Base-by-base conservation (phyloP, 30 jellyfish, hydroid and myxozoan species). In the Aurelia aurita complex sp. Pacific region DNA sequence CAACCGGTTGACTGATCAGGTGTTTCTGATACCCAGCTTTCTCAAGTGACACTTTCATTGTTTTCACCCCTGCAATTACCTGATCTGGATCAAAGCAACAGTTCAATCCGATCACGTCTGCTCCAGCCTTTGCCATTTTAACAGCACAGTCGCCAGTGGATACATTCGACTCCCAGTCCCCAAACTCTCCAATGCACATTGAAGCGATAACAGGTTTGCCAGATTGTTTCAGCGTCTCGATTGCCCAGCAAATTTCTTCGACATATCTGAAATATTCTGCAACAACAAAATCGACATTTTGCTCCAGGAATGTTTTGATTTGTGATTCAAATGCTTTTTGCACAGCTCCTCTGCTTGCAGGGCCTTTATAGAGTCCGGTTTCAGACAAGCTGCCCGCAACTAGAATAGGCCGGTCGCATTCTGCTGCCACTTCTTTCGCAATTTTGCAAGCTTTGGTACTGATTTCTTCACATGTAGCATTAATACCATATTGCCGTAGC, bases 211-310 rank as follows among this genome's bases (percentile, higher is more conserved):
- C 65, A 9, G 97, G 97, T 18, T 80, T 64, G 42, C 67, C 67
- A 19, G 94, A 46, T 60, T 51, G 11, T 75, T 82, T 82, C 88
- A 81, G 51, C 10, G 81, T 62, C 67, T 89, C 97, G 4, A 81
- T 68, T 60, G 94, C 94, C 97, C 94, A 89, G 73, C 89, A 90
- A 53, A 85, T 80, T 53, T 89, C 94, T 51, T 89, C 97, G 33
- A 59, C 51, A 63, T 82, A 67, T 19, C 87, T 76, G 83, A 81
- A 64, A 70, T 74, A 89, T 93, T 89, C 97, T 15, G 97, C 97
- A 15, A 89, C 72, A 23, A 89, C 84, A 40, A 89, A 82, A 64
- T 89, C 97, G 33, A 82, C 87, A 2, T 75, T 86, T 36, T 70
- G 64, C 8, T 67, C 74, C 65, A 70, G 34, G 65, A 81, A 89